Evolutionary conservation across 1,140 invertebrate genomes (phyloP), one percentile per base, ranked within the genome.

Genomic region (Hetaerina americana): DNA sequence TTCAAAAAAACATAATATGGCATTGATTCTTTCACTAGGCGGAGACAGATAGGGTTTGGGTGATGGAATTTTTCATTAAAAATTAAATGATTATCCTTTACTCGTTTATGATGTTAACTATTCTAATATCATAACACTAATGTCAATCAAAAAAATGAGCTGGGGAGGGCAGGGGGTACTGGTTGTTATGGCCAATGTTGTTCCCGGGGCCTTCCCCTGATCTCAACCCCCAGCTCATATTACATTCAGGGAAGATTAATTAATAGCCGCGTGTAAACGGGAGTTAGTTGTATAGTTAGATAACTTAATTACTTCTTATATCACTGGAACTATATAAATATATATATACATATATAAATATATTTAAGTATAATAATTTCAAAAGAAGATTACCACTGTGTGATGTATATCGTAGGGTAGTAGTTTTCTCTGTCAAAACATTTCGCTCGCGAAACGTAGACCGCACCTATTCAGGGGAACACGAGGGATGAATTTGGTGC

Each of bases 111-210:
- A 74, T 72, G 68, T 74, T 70, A 72, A 68, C 70, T 74, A 74
- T 72, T 74, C 73, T 74, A 72, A 74, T 74, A 74, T 74, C 71
- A 74, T 74, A 74, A 71, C 73, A 72, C 73, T 70, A 71, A 69
- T 74, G 73, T 74, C 73, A 74, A 74, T 74, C 73, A 73, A 74
- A 68, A 72, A 67, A 31, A 24, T 70, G 73, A 70, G 71, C 69
- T 28, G 71, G 40, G 40, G 27, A 27, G 71, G 73, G 29, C 73
- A 72, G 73, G 71, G 73, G 73, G 73, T 74, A 24, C 26, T 74
- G 73, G 73, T 74, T 74, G 73, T 74, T 68, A 69, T 72, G 73
- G 73, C 73, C 71, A 72, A 70, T 70, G 71, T 67, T 73, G 72
- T 72, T 74, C 66, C 15, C 66, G 73, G 71, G 73, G 73, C 73